Evolutionary conservation across 2,113 vertebrate genomes (phyloP).

Genomic region (Dromas ardeola): DNA sequence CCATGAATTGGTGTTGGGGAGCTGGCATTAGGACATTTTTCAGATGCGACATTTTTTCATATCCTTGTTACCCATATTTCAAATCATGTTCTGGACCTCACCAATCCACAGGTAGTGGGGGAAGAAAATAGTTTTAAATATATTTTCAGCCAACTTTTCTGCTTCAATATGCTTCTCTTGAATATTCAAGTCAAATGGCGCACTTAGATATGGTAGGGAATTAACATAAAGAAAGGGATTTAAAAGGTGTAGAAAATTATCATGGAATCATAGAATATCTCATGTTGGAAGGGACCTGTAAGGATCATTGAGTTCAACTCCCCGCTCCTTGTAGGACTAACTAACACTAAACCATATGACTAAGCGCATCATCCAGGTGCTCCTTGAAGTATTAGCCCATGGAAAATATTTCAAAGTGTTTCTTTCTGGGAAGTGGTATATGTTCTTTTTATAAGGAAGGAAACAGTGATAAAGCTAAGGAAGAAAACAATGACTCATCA

Average conservation of each 20-base stretch:
- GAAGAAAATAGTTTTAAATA: background rate
- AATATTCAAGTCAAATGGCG: background rate
- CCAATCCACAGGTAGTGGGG: background rate
- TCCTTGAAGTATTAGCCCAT: background rate
- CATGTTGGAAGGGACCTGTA: background rate
- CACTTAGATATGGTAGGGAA: background rate
- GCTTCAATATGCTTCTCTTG: background rate
- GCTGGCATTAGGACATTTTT: background rate
- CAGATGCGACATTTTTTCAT: background rate
- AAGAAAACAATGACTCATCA: background rate
- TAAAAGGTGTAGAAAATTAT: background rate
- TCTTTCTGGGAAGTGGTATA: background rate
- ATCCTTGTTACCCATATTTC: background rate
- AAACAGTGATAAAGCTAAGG: conserved; percentile 16
- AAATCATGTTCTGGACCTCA: background rate
- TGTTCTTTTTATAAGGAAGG: background rate
- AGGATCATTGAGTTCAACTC: background rate
- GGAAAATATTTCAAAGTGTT: background rate
- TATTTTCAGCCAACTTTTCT: background rate
- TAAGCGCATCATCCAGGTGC: accelerated
- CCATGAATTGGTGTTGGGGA: background rate
- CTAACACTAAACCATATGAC: background rate
- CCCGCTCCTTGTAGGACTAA: background rate
- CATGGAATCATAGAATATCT: background rate
- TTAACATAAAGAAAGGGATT: background rate